These are phyloP conservation scores for Gadopsis bispinosus DNA, from an alignment of 2,797 vertebrate genomes.

Conservation along the genomic window DNA sequence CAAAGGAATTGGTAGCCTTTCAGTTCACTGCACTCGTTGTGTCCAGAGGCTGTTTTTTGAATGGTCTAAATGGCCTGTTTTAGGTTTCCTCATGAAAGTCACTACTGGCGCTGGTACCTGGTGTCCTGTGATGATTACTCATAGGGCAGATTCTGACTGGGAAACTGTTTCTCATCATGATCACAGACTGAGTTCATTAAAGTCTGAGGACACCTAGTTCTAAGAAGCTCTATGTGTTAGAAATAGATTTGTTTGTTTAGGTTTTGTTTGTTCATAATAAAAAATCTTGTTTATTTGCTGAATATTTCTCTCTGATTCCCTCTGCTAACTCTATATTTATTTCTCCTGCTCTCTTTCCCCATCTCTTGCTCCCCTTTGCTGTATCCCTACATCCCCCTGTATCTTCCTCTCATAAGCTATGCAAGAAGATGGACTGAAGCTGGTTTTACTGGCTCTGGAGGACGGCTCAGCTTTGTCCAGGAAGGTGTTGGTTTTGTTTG, in stretches of 20 bases:
- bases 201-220: constrained; percentile 75
- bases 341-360: not conserved
- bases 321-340: not conserved
- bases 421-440: constrained; percentile 96
- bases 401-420: constrained; percentile 84
- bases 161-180: constrained; percentile 76
- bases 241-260: constrained; percentile 8
- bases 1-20: not conserved
- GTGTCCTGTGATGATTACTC: constrained; percentile 91
- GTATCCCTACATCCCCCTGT: not conserved
- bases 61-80: not conserved
- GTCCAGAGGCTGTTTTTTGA: constrained; percentile 4
- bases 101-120: constrained; percentile 31
- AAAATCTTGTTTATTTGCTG: constrained; percentile 4
- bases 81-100: constrained; percentile 33
- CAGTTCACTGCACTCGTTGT: not conserved
- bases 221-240: not conserved
- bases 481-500: constrained; percentile 97
- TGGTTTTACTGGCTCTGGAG: constrained; percentile 94
- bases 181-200: constrained; percentile 74
- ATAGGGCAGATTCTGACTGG: constrained; percentile 98
- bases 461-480: constrained; percentile 96
- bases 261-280: not conserved
- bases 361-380: not conserved
- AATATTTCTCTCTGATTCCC: constrained; percentile 6